phyloP scores from a whole-genome alignment of 2,113 vertebrate species.

The Ciconia maguari region DNA sequence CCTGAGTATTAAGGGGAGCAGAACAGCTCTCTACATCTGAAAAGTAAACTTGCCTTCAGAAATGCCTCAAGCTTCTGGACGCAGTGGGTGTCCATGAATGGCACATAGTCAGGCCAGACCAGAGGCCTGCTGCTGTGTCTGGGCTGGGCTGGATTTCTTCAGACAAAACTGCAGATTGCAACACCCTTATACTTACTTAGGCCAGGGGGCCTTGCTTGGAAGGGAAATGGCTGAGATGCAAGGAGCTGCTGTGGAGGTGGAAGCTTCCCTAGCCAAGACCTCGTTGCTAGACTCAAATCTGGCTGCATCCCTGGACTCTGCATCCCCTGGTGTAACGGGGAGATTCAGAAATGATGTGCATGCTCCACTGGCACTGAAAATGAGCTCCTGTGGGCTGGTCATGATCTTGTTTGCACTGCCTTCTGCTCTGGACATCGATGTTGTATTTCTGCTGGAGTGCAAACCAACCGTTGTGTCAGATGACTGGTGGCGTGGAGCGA shows the following conservation, averaged over 20 bases:
- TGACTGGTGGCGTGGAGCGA: background rate
- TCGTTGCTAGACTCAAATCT: background rate
- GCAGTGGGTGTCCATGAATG: background rate
- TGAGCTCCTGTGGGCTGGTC: background rate
- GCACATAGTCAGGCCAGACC: background rate
- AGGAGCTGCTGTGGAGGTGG: background rate
- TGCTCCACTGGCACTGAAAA: background rate
- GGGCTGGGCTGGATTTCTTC: slow-evolving; percentile 38
- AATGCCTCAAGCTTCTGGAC: background rate
- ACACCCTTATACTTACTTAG: background rate
- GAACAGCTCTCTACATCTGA: background rate
- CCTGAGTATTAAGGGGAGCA: background rate
- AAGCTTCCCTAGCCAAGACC: background rate
- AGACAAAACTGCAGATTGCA: slow-evolving; percentile 32
- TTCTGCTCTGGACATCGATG: background rate
- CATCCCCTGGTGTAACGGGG: rapidly evolving
- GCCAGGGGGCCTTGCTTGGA: slow-evolving; percentile 1
- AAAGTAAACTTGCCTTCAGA: background rate
- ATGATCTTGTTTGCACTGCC: background rate
- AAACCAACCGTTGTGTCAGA: background rate
- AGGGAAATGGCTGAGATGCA: background rate
- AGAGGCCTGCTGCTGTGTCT: background rate
- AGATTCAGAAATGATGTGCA: background rate
- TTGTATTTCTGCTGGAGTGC: background rate
- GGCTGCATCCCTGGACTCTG: background rate